Evolutionary conservation across 35 echinoderm and acorn worm species (phyloP).

Genomic region (Nesometra sesokonis): DNA sequence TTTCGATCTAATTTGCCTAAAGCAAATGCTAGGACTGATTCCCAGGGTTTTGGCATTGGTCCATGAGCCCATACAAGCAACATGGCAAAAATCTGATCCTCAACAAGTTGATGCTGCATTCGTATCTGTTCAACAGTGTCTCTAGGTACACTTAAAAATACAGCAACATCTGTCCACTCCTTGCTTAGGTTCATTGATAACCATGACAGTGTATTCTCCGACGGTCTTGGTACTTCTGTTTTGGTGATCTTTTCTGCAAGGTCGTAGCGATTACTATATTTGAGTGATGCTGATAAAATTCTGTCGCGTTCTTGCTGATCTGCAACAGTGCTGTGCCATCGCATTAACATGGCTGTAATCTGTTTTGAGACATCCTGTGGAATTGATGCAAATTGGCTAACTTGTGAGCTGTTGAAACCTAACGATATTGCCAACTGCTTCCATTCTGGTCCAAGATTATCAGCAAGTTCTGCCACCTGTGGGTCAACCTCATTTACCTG

Average conservation of each 20-base stretch:
- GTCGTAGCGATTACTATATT: background rate
- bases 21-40: background rate
- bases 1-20: background rate
- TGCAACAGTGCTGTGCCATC: background rate
- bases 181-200: background rate
- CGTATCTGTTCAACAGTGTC: background rate
- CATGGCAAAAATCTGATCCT: background rate
- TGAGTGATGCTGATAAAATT: background rate
- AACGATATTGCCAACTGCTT: background rate
- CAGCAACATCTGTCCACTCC: background rate
- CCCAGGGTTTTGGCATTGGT: background rate
- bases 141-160: background rate
- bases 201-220: background rate
- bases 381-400: background rate
- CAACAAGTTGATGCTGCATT: background rate
- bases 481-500: background rate
- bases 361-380: background rate
- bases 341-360: background rate
- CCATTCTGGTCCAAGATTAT: background rate
- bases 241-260: background rate
- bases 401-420: background rate
- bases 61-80: background rate
- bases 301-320: background rate
- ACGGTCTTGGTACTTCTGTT: background rate
- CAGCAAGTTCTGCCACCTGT: background rate